These are phyloP conservation scores for Sturnira hondurensis DNA, from an alignment of 2,113 vertebrate genomes.

Conservation along the genomic window DNA sequence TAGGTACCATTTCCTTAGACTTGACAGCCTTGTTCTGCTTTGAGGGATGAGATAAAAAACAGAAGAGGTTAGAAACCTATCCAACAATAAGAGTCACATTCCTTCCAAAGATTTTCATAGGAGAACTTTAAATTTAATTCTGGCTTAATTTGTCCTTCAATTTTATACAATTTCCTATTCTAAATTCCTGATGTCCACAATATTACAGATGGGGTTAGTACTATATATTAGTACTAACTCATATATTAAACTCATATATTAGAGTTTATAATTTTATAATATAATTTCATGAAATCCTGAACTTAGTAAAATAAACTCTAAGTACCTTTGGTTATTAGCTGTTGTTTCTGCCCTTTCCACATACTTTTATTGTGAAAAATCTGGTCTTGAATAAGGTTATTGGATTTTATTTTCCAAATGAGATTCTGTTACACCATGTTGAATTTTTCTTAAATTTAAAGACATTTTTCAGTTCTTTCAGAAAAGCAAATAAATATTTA, in stretches of 20 bases:
- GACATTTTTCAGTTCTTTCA: neutral
- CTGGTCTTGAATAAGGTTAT: neutral
- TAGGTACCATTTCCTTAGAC: neutral
- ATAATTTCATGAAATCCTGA: neutral
- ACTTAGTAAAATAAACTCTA: neutral
- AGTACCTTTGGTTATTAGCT: neutral
- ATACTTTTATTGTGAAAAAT: neutral
- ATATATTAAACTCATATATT: too few species aligned
- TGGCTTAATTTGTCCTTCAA: neutral
- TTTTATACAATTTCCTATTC: neutral
- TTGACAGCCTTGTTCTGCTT: neutral
- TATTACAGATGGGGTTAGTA: neutral
- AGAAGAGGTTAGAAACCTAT: neutral
- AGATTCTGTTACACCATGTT: neutral
- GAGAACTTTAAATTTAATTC: neutral
- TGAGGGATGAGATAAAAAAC: neutral
- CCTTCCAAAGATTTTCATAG: neutral
- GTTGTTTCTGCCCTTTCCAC: neutral
- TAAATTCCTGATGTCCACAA: neutral
- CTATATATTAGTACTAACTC: too few species aligned
- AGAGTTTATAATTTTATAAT: neutral
- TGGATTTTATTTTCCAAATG: slow-evolving; percentile 31
- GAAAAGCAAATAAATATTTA: neutral
- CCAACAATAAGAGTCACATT: neutral
- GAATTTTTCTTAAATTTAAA: neutral